phyloP scores from a whole-genome alignment of 2,888 invertebrate species.

The Andrena camellia region DNA sequence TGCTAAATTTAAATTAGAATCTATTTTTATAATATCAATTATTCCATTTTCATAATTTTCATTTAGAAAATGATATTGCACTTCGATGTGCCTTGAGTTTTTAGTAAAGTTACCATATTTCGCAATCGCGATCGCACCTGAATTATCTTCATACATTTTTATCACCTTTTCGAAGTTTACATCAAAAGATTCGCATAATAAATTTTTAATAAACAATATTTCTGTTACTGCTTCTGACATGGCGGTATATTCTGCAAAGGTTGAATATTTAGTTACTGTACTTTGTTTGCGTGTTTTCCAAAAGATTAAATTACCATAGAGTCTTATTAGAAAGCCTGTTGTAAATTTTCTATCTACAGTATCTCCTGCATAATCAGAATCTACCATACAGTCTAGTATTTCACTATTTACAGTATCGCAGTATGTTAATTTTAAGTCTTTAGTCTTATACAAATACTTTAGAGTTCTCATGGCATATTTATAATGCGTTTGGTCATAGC shows the following conservation, averaged over 20 bases:
- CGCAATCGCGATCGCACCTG: not conserved
- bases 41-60: conserved; percentile 5
- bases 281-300: conserved; percentile 39
- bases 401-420: conserved; percentile 29
- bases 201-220: not conserved
- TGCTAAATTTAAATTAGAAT: conserved; percentile 7
- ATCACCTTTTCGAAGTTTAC: not conserved
- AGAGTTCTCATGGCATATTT: conserved; percentile 53
- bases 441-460: conserved; percentile 54
- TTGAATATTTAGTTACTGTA: conserved; percentile 14
- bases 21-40: conserved; percentile 21
- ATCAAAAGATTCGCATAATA: not conserved
- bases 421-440: conserved; percentile 48
- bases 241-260: conserved; percentile 17
- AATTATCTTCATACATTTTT: conserved; percentile 4
- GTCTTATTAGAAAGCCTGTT: conserved; percentile 73
- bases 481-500: conserved; percentile 43
- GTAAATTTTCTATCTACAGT: conserved; percentile 37
- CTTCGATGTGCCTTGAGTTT: conserved; percentile 43
- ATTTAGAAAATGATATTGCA: conserved; percentile 4
- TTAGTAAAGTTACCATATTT: conserved; percentile 6
- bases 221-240: conserved; percentile 18
- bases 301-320: conserved; percentile 73
- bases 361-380: conserved; percentile 56
- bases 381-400: conserved; percentile 47